Conservation (phyloP, 2,113 vertebrate genomes). For the Heloderma charlesbogerti region DNA sequence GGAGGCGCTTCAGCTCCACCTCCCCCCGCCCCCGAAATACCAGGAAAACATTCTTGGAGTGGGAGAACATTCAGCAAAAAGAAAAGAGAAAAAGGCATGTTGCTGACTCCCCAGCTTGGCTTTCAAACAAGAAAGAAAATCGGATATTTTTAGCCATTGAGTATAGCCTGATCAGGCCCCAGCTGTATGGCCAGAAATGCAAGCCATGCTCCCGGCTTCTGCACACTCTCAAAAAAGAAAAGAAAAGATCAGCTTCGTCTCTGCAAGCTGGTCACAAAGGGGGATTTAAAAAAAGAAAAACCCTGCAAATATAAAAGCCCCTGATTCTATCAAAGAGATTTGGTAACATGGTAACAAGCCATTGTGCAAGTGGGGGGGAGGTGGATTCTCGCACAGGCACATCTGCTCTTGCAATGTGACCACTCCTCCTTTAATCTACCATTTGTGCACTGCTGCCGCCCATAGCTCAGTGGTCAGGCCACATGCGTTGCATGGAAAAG, state of each 20-base stretch:
- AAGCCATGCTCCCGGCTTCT: background rate
- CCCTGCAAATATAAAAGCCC: background rate
- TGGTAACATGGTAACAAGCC: conserved; percentile 30
- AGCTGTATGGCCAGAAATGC: background rate
- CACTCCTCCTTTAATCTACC: too few species aligned
- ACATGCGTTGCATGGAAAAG: background rate
- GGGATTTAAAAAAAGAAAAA: conserved; percentile 17
- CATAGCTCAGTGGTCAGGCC: too few species aligned
- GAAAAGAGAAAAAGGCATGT: background rate
- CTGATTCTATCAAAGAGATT: conserved; percentile 17
- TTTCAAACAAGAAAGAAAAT: conserved; percentile 18
- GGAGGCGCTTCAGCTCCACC: conserved; percentile 16
- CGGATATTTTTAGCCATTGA: background rate
- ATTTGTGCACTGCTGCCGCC: too few species aligned
- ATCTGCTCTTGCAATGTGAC: too few species aligned
- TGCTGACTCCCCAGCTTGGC: fast-evolving
- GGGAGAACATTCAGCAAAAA: background rate
- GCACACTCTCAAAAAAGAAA: background rate
- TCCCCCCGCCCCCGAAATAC: background rate
- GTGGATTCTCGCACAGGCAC: too few species aligned
- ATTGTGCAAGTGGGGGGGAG: background rate
- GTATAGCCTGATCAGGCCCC: background rate
- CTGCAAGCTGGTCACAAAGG: fast-evolving
- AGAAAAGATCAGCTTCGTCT: background rate
- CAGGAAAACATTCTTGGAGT: background rate